These are phyloP conservation scores for Lichenostomus cassidix DNA, from an alignment of 2,113 vertebrate genomes.

Conservation along the genomic window DNA sequence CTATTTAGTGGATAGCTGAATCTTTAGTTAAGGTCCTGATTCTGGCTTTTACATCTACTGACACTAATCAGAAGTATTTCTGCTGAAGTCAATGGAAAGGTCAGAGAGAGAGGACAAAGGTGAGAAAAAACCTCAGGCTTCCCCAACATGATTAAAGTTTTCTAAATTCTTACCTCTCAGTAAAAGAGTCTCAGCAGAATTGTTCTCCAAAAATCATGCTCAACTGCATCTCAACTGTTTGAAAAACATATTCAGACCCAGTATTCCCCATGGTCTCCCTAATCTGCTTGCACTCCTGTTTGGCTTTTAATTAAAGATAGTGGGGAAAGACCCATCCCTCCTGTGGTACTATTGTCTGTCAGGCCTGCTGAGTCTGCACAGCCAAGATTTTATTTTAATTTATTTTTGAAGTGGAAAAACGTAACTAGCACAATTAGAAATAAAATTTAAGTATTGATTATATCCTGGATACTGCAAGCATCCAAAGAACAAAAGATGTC, in stretches of 20 bases:
- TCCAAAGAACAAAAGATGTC: neutral
- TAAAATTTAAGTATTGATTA: neutral
- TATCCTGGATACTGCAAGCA: neutral
- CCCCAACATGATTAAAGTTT: neutral
- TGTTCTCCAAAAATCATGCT: neutral
- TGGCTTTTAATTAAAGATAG: constrained; percentile 27
- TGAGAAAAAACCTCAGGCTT: neutral
- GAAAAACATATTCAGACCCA: neutral
- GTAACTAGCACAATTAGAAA: neutral
- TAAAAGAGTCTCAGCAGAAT: neutral
- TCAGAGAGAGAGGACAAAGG: neutral
- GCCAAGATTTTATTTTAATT: neutral
- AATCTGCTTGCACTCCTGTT: neutral
- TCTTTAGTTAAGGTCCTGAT: neutral
- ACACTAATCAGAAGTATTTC: neutral
- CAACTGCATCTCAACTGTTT: neutral
- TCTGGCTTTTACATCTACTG: neutral
- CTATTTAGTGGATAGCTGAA: neutral
- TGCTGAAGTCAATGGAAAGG: neutral
- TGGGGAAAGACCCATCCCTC: neutral
- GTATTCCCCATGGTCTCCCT: neutral
- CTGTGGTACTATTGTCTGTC: neutral
- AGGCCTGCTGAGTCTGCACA: neutral
- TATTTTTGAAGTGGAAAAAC: neutral
- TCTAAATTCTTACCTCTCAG: neutral